phyloP scores from a whole-genome alignment of 2,797 vertebrate species.

The Artibeus jamaicensis region DNA sequence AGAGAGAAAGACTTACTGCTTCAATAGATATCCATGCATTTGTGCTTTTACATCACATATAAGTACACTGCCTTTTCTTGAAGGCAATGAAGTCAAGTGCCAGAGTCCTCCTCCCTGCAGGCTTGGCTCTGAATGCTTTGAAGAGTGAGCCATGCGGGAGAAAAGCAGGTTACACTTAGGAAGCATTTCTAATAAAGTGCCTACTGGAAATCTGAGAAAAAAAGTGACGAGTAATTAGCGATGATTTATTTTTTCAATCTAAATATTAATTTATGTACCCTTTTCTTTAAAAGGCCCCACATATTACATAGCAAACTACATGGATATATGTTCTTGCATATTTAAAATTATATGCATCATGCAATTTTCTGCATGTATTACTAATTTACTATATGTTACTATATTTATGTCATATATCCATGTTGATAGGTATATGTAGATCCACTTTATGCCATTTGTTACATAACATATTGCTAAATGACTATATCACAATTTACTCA shows the following conservation, averaged over 20 bases:
- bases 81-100: background rate
- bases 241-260: background rate
- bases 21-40: background rate
- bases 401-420: background rate
- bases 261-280: background rate
- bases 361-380: background rate
- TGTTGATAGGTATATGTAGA: background rate
- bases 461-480: background rate
- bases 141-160: background rate
- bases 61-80: background rate
- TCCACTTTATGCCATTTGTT: background rate
- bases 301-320: background rate
- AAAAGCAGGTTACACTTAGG: background rate
- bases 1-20: background rate
- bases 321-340: background rate
- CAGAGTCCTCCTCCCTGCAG: fast-evolving
- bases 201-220: background rate
- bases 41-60: background rate
- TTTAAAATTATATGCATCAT: background rate
- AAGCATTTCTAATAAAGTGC: background rate
- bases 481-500: background rate
- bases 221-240: background rate
- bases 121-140: background rate
- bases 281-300: background rate
- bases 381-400: background rate